Evolutionary conservation across 2,797 vertebrate species (phyloP).

Genomic region (Gymnopithys bicolor): DNA sequence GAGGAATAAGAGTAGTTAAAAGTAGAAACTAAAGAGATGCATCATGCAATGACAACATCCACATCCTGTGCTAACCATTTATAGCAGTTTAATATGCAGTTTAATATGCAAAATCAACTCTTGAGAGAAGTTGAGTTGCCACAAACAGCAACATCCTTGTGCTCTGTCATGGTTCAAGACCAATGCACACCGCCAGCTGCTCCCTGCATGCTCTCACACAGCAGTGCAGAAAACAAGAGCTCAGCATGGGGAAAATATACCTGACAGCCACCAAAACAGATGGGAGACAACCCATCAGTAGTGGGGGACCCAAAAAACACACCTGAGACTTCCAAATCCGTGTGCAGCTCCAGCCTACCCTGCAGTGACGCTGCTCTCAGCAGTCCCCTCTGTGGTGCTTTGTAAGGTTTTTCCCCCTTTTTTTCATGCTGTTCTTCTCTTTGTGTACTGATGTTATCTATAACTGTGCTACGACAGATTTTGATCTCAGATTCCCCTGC

Average conservation of each 20-base stretch:
- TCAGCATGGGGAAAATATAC: not conserved
- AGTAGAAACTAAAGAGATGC: not conserved
- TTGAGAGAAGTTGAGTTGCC: not conserved
- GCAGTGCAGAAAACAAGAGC: not conserved
- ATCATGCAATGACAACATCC: not conserved
- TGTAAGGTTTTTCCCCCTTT: no score
- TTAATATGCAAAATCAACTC: not conserved
- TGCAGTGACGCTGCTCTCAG: not conserved
- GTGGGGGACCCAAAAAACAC: not conserved
- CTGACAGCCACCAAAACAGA: fast-evolving
- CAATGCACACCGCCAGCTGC: fast-evolving
- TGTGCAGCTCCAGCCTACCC: fast-evolving
- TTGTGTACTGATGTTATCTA: not conserved
- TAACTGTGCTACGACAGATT: not conserved
- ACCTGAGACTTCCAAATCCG: not conserved
- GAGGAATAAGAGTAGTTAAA: not conserved
- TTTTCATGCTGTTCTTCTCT: not conserved
- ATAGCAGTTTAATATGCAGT: not conserved
- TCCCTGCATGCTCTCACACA: fast-evolving
- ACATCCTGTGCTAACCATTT: not conserved
- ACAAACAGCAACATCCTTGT: not conserved
- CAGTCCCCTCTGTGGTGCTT: not conserved
- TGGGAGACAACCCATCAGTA: fast-evolving
- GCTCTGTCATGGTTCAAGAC: not conserved
- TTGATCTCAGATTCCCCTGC: not conserved